Base-by-base conservation (phyloP, 1,140 invertebrate genomes). In the Scaptomyza graminum region DNA sequence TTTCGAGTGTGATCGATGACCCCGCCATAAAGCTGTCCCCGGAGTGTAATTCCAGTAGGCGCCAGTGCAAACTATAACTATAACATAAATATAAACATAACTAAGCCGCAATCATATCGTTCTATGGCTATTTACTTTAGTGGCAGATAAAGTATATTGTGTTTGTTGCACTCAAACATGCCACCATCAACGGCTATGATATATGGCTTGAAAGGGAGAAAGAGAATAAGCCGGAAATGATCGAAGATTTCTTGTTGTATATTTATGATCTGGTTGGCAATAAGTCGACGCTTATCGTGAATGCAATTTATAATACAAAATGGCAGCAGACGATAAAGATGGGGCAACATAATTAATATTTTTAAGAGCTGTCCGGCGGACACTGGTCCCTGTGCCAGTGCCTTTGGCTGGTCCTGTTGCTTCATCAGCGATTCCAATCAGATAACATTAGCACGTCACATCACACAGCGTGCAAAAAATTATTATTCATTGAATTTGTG, bases 401-500 rank as follows among this genome's bases (percentile, higher is more conserved):
- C n/a, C n/a, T n/a, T n/a, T n/a, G 55, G 1, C 28, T 39, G 12
- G 43, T 67, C 64, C 75, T 71, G 76, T 73, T 69, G 79, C 79
- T 79, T 72, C 85, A 84, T 85, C 85, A 83, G 78, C 78, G 75
- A 84, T 85, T 90, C 78, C 76, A 87, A 90, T 90, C 87, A 90
- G 87, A 90, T 90, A 90, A 90, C 81, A 87, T 90, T 90, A 82
- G 87, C 81, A 87, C 77, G 87, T 82, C 79, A 90, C 82, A 87
- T 79, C 87, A 88, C 84, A 83, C 83, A 83, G 87, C 79, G 84
- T 89, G 84, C 84, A 87, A 90, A 90, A 22, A 89, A 90, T 90
- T 90, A 88, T 88, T 88, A 90, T 90, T 90, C 87, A 90, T 90
- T 90, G 87, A 90, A 90, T 90, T 90, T 90, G 87, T 90, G 87